These are phyloP conservation scores for Pandemis cinnamomeana DNA, from an alignment of 2,888 invertebrate species.

Conservation along the genomic window DNA sequence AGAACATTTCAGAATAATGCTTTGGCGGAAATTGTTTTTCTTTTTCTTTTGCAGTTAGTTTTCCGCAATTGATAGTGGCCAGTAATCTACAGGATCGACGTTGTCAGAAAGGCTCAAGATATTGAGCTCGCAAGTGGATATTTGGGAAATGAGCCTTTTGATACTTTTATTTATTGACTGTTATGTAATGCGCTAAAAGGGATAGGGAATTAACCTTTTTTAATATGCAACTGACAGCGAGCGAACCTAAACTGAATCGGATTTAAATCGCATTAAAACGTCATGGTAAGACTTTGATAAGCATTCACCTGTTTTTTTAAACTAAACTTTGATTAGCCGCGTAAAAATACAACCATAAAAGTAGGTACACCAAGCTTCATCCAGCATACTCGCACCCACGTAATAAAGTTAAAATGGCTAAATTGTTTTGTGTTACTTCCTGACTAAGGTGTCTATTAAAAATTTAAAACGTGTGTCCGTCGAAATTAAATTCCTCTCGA, in stretches of 20 bases:
- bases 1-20: not conserved
- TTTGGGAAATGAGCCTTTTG: conserved; percentile 1
- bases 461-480: conserved; percentile 51
- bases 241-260: too few species aligned
- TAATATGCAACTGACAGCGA: too few species aligned
- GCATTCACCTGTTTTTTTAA: too few species aligned
- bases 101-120: conserved; percentile 15
- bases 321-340: not conserved
- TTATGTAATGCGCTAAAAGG: not conserved
- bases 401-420: conserved; percentile 20
- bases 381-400: conserved; percentile 9
- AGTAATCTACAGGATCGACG: conserved; percentile 13
- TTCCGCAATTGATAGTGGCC: conserved; percentile 14
- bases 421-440: conserved; percentile 41
- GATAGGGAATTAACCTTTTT: too few species aligned
- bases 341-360: not conserved
- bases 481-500: conserved; percentile 58
- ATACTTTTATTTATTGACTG: conserved; percentile 6
- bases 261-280: too few species aligned
- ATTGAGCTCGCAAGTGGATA: not conserved
- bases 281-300: too few species aligned
- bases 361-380: not conserved
- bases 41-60: not conserved
- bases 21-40: not conserved
- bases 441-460: conserved; percentile 51